phyloP scores from a whole-genome alignment of 2,797 vertebrate genomes.

The Notamacropus eugenii region DNA sequence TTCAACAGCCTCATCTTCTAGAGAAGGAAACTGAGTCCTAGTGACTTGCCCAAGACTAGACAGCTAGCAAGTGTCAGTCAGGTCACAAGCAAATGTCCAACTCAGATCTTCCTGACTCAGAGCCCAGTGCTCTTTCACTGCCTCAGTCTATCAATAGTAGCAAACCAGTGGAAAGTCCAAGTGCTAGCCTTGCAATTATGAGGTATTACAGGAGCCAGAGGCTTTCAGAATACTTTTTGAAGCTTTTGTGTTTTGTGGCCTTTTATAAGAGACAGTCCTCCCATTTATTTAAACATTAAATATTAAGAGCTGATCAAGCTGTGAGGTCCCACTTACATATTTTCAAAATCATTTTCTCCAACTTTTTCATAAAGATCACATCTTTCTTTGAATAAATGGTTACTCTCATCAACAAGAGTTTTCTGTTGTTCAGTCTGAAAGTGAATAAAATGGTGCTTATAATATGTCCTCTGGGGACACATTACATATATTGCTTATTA shows the following conservation, averaged over 20 bases:
- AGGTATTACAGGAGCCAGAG: neutral
- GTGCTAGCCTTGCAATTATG: neutral
- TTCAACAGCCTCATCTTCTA: neutral
- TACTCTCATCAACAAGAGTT: conserved; percentile 69
- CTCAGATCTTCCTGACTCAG: neutral
- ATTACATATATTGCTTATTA: neutral
- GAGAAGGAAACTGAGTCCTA: neutral
- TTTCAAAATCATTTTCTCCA: conserved; percentile 76
- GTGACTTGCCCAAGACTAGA: neutral
- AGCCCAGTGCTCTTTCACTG: neutral
- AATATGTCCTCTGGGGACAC: neutral
- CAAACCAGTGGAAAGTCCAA: neutral
- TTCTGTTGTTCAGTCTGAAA: conserved; percentile 76
- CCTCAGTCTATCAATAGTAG: neutral
- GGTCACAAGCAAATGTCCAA: neutral
- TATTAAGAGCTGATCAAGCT: conserved; percentile 13
- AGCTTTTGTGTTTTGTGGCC: neutral
- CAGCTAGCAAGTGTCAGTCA: neutral
- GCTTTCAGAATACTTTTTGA: neutral
- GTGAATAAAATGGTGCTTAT: conserved; percentile 29
- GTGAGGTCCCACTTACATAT: conserved; percentile 71
- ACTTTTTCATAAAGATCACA: conserved; percentile 66
- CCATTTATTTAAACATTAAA: neutral
- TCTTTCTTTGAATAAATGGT: conserved; percentile 75
- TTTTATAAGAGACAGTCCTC: neutral